Percentiles rank a stretch among this genome's conserved stretches.
phyloP scores from a whole-genome alignment of 2,113 vertebrate genomes.

The Brevimyrus niger region DNA sequence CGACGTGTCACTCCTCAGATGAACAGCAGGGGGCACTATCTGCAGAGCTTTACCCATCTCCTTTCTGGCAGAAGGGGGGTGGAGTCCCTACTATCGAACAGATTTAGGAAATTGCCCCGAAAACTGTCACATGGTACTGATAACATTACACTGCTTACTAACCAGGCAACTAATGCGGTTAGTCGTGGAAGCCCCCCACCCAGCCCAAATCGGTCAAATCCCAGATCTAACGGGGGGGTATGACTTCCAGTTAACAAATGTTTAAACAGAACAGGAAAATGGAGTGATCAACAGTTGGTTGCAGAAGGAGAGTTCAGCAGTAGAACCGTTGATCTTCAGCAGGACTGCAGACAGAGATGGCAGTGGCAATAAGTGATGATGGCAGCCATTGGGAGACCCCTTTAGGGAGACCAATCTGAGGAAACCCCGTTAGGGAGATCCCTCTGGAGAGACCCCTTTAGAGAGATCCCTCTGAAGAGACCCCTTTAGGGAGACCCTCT shows the following conservation, averaged over 20 bases:
- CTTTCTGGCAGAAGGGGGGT: not conserved
- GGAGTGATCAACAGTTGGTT: not conserved
- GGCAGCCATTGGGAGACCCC: not conserved
- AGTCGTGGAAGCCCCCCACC: not conserved
- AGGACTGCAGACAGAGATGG: not conserved
- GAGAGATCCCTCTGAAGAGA: too few relatives aligned
- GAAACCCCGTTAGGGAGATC: not conserved
- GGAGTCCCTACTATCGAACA: not conserved
- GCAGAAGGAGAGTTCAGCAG: not conserved
- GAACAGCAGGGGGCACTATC: not conserved
- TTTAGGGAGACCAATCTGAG: too few relatives aligned
- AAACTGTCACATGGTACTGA: not conserved
- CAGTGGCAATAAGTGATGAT: not conserved
- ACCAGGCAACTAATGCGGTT: not conserved
- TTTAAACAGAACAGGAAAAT: not conserved
- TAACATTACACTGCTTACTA: not conserved
- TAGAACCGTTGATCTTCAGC: not conserved
- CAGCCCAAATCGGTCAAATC: not conserved
- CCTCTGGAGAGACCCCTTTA: not conserved
- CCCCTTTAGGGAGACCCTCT: not conserved
- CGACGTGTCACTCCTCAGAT: not conserved
- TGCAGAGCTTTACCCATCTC: not conserved
- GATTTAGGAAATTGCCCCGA: not conserved
- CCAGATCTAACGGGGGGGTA: not conserved
- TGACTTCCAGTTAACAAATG: not conserved